These are phyloP conservation scores for Oppia nitens DNA, from an alignment of 1,140 invertebrate genomes.

Conservation along the genomic window DNA sequence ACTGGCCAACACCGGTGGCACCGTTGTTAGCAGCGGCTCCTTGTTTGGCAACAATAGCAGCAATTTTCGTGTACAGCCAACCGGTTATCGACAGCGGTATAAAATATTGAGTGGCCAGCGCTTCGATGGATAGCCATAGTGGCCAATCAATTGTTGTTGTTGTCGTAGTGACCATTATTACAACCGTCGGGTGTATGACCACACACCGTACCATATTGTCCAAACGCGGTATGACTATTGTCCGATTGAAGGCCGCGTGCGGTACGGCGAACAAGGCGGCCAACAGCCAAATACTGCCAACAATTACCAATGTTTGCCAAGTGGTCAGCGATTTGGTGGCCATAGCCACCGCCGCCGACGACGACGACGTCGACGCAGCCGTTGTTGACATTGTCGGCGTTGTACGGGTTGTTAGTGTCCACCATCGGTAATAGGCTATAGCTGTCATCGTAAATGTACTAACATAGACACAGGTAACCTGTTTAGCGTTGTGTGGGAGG, in stretches of 20 bases:
- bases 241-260: conserved; percentile 31
- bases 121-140: conserved; percentile 27
- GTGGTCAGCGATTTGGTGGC: not conserved
- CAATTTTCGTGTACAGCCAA: conserved; percentile 29
- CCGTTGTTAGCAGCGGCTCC: too few relatives aligned
- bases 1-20: too few relatives aligned
- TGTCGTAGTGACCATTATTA: too few relatives aligned
- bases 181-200: conserved; percentile 26
- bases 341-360: too few relatives aligned
- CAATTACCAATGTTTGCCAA: conserved; percentile 3
- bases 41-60: conserved; percentile 27
- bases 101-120: conserved; percentile 35
- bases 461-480: too few relatives aligned
- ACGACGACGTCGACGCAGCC: too few relatives aligned
- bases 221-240: not conserved
- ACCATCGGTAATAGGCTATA: too few relatives aligned
- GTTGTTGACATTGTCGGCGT: too few relatives aligned
- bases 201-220: conserved; percentile 25
- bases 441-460: too few relatives aligned
- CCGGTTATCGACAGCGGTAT: conserved; percentile 33
- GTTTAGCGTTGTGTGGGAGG: too few relatives aligned
- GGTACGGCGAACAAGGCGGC: conserved; percentile 32
- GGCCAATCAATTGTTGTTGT: conserved; percentile 28
- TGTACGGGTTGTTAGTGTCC: too few relatives aligned
- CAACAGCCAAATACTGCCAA: conserved; percentile 33